Evolutionary conservation across 2,888 invertebrate species (phyloP).

Genomic region (Brenthis ino): DNA sequence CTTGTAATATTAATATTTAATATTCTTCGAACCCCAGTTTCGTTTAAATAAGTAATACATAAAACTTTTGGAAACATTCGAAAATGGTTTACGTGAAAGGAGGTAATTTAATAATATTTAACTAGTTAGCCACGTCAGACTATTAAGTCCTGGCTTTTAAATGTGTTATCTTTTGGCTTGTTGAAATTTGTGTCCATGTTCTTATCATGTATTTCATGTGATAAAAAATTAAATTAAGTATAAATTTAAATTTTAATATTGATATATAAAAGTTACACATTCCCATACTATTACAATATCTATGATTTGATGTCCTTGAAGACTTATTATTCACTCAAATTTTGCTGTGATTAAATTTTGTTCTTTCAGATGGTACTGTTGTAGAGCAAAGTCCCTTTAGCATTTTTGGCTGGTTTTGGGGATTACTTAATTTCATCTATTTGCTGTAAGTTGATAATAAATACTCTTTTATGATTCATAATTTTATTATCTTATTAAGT

Average conservation of each 20-base stretch:
- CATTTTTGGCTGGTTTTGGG: constrained; percentile 78
- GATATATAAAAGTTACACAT: no score
- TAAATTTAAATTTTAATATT: no score
- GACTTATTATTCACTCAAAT: background rate
- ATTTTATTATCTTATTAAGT: no score
- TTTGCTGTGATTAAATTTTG: constrained; percentile 14
- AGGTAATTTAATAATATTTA: constrained; percentile 45
- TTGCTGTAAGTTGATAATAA: constrained; percentile 75
- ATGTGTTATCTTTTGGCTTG: constrained; percentile 2
- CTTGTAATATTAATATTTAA: no score
- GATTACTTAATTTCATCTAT: constrained; percentile 77
- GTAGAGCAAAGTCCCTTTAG: constrained; percentile 74
- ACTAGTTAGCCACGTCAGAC: constrained; percentile 8
- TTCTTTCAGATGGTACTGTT: constrained; percentile 78
- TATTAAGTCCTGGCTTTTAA: constrained; percentile 2
- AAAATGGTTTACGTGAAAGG: constrained; percentile 61
- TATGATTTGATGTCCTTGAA: background rate
- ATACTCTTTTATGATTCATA: no score
- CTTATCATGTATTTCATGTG: no score
- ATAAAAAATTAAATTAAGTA: no score
- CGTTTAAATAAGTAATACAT: no score
- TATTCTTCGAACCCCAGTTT: no score
- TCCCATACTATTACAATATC: no score
- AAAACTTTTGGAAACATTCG: background rate
- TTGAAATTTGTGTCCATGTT: no score